Evolutionary conservation across 2,888 invertebrate genomes (phyloP).

Genomic region (Alcis repandata): DNA sequence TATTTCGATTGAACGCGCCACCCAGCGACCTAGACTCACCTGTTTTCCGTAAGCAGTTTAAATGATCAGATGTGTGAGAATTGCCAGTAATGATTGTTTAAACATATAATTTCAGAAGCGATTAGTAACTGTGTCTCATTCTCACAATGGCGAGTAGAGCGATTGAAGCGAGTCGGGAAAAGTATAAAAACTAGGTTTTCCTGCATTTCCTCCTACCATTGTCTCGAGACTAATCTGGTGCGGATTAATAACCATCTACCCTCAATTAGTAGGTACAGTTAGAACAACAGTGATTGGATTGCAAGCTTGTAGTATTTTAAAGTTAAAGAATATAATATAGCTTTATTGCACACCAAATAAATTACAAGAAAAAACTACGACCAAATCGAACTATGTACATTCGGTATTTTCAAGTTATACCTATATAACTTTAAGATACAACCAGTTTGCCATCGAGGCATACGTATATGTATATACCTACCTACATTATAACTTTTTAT

Average conservation of each 20-base stretch:
- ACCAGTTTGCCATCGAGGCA: no score
- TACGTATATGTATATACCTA: no score
- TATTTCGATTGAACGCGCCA: slow-evolving; percentile 16
- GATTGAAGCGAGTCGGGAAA: slow-evolving; percentile 55
- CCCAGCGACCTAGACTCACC: slow-evolving; percentile 4
- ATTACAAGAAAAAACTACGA: no score
- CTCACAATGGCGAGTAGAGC: slow-evolving; percentile 65
- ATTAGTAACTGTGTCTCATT: slow-evolving; percentile 69
- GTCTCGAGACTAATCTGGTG: slow-evolving; percentile 76
- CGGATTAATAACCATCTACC: slow-evolving; percentile 67
- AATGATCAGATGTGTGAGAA: slow-evolving; percentile 41
- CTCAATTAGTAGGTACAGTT: slow-evolving; percentile 50
- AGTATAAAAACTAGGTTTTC: slow-evolving; percentile 71
- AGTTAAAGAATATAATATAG: no score
- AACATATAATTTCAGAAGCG: slow-evolving; percentile 66
- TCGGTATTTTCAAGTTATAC: no score
- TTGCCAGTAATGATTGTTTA: slow-evolving; percentile 48
- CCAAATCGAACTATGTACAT: no score
- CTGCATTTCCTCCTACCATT: slow-evolving; percentile 80
- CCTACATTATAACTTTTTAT: no score
- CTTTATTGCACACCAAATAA: no score
- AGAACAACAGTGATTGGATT: slow-evolving; percentile 33
- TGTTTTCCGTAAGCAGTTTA: slow-evolving; percentile 2
- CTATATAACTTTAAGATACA: no score
- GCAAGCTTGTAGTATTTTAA: neutral